Percentiles rank a stretch among this genome's conserved stretches.
Conservation (phyloP, 2,888 invertebrate species). For the Seira ritae region DNA sequence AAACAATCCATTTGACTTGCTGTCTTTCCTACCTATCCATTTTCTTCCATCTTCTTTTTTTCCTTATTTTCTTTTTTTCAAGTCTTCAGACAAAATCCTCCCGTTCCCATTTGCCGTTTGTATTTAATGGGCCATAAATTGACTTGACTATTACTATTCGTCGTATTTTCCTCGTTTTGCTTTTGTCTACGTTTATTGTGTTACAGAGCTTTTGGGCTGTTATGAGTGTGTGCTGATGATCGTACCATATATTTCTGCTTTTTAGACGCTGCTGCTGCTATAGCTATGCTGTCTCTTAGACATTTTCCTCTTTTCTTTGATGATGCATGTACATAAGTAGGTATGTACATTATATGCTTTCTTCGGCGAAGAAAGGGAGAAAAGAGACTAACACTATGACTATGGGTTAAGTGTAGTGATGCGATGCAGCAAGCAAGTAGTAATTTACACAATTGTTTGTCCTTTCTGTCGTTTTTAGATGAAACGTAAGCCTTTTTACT, state of each 20-base stretch:
- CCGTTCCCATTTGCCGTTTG: slow-evolving; percentile 65
- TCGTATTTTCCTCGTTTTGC: slow-evolving; percentile 49
- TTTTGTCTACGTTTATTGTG: slow-evolving; percentile 11
- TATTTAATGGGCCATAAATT: slow-evolving; percentile 67
- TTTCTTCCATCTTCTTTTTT: slow-evolving; percentile 23
- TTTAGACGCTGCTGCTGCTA: background rate
- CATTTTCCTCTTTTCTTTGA: too few relatives aligned
- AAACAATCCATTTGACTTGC: slow-evolving; percentile 15
- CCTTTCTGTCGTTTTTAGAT: too few relatives aligned
- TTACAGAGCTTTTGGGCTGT: too few relatives aligned
- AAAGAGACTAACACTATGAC: background rate
- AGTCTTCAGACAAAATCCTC: slow-evolving; percentile 23
- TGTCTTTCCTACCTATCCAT: slow-evolving; percentile 23
- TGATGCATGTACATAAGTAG: background rate
- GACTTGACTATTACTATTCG: slow-evolving; percentile 57
- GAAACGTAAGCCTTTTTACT: too few relatives aligned
- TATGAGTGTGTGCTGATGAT: background rate
- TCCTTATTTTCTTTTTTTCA: slow-evolving; percentile 30
- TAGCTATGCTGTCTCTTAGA: background rate
- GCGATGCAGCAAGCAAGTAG: too few relatives aligned
- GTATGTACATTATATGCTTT: background rate
- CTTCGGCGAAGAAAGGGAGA: background rate
- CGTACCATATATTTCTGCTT: background rate
- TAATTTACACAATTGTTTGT: too few relatives aligned
- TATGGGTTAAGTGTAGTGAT: too few relatives aligned